A percentile compares a stretch with the other conserved stretches of the same genome.
Evolutionary conservation across 2,888 invertebrate genomes (phyloP).

Genomic region (Leptinotarsa tumamoca): DNA sequence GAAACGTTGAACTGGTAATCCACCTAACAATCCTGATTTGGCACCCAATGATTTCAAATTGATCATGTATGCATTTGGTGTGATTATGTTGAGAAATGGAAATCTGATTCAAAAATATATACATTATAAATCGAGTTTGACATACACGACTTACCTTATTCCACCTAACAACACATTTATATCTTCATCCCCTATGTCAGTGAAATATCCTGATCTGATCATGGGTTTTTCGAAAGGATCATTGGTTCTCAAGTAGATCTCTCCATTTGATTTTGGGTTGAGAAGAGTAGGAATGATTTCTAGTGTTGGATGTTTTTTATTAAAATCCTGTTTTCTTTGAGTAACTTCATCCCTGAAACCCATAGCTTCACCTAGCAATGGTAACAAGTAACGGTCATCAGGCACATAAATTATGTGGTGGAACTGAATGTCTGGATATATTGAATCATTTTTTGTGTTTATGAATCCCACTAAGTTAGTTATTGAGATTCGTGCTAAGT

Average conservation of each 20-base stretch:
- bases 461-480: slow-evolving; percentile 67
- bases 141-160: slow-evolving; percentile 57
- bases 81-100: too few relatives aligned
- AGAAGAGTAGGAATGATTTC: slow-evolving; percentile 46
- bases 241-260: slow-evolving; percentile 68
- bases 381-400: slow-evolving; percentile 45
- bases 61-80: too few relatives aligned
- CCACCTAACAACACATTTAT: slow-evolving; percentile 68
- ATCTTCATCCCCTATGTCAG: slow-evolving; percentile 66
- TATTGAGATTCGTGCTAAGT: slow-evolving; percentile 66
- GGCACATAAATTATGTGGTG: slow-evolving; percentile 58
- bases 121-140: too few relatives aligned
- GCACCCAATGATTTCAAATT: too few relatives aligned
- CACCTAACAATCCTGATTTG: too few relatives aligned
- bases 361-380: slow-evolving; percentile 40
- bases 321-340: slow-evolving; percentile 38
- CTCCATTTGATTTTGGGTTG: slow-evolving; percentile 70
- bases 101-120: too few relatives aligned
- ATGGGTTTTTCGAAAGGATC: slow-evolving; percentile 72
- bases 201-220: slow-evolving; percentile 75
- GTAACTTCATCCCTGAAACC: slow-evolving; percentile 57
- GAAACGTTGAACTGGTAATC: too few relatives aligned
- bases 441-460: slow-evolving; percentile 64
- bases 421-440: slow-evolving; percentile 69
- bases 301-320: slow-evolving; percentile 37